Conservation (phyloP, 2,113 vertebrate genomes). For the Mesoclemmys tuberculata region DNA sequence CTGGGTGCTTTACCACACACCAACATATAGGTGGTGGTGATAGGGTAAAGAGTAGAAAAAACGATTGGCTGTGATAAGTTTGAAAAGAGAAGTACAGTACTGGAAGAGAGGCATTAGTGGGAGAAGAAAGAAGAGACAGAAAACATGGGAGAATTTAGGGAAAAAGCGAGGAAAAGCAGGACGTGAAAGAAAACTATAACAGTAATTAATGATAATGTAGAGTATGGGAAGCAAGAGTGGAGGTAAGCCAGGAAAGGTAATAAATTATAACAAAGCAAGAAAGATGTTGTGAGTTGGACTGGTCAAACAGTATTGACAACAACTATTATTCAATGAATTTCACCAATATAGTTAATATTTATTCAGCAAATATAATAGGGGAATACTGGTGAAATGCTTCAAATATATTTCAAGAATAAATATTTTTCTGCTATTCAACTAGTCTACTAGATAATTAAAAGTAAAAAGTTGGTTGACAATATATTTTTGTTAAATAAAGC, state of each 20-base stretch:
- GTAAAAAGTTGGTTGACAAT: neutral
- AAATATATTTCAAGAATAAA: neutral
- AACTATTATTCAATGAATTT: fast-evolving
- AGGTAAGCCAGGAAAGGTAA: neutral
- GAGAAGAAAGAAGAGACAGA: neutral
- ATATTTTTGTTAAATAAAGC: neutral
- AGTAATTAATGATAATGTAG: neutral
- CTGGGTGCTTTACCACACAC: fast-evolving
- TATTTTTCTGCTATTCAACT: neutral
- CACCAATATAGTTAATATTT: neutral
- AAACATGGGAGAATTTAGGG: neutral
- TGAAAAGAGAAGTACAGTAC: neutral
- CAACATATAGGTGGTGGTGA: neutral
- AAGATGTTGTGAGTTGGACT: neutral
- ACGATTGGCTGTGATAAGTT: neutral
- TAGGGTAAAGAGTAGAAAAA: neutral
- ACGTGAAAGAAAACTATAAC: neutral
- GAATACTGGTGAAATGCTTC: neutral
- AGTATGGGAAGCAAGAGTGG: neutral
- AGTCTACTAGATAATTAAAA: neutral
- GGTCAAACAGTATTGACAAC: neutral
- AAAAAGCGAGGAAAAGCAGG: neutral
- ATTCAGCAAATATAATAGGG: neutral
- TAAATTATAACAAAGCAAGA: neutral
- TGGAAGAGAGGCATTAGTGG: neutral